Conservation (phyloP, 2,888 invertebrate genomes). For the Morinoia aosen region DNA sequence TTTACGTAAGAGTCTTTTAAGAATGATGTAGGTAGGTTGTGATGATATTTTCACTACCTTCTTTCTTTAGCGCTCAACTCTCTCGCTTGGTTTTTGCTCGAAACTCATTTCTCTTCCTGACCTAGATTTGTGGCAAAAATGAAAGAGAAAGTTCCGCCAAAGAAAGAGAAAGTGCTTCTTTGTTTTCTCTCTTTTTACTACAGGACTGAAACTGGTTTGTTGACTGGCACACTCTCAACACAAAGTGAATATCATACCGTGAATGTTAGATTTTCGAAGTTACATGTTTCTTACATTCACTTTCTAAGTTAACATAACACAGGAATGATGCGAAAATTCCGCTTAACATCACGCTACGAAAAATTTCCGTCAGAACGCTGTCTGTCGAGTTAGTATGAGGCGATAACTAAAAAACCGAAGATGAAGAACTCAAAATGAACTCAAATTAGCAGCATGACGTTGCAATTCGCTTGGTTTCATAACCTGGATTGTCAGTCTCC, state of each 20-base stretch:
- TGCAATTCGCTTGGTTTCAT: background rate
- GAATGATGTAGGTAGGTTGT: background rate
- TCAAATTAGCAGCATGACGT: background rate
- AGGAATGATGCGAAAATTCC: background rate
- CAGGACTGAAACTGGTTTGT: background rate
- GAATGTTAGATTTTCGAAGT: background rate
- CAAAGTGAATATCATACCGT: background rate
- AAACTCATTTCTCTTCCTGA: constrained; percentile 3
- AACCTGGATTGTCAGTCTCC: background rate
- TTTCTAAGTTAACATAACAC: background rate
- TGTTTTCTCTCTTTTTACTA: background rate
- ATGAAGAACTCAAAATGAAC: background rate
- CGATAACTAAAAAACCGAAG: background rate
- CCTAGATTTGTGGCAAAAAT: background rate
- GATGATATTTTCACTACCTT: background rate
- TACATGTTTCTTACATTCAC: background rate
- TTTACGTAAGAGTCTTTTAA: background rate
- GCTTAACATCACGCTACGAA: background rate
- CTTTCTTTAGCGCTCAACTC: background rate
- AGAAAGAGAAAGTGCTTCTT: constrained; percentile 9
- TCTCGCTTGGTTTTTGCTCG: background rate
- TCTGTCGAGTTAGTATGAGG: background rate
- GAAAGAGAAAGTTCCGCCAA: constrained; percentile 3
- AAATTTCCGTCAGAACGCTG: background rate
- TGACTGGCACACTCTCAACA: background rate